Evolutionary conservation across 2,797 vertebrate species (phyloP).

Genomic region (Acanthornis magna): DNA sequence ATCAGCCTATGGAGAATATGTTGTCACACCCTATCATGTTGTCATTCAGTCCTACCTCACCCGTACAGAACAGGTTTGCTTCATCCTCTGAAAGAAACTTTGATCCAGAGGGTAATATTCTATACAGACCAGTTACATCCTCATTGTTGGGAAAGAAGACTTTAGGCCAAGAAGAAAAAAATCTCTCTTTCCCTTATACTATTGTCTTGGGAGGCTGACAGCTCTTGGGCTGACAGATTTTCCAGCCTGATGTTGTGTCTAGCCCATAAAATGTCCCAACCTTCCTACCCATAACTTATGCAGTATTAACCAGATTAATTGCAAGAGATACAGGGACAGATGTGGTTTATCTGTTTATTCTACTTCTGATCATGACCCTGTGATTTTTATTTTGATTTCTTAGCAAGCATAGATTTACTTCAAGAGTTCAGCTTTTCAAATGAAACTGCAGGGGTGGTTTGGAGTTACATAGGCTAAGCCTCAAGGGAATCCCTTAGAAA

Average conservation of each 20-base stretch:
- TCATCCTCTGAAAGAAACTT: background rate
- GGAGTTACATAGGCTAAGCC: background rate
- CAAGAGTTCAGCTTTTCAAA: background rate
- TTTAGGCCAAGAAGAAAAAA: background rate
- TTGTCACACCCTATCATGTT: fast-evolving
- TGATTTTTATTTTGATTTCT: background rate
- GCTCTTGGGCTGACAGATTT: background rate
- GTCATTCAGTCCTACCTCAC: background rate
- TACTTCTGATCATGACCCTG: background rate
- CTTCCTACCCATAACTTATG: background rate
- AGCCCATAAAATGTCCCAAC: background rate
- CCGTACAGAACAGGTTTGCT: background rate
- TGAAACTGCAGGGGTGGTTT: background rate
- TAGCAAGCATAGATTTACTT: background rate
- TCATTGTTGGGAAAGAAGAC: background rate
- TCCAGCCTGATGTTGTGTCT: background rate
- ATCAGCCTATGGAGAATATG: background rate
- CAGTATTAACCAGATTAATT: background rate
- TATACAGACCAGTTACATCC: background rate
- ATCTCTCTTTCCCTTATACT: background rate
- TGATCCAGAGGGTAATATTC: background rate
- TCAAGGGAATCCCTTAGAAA: background rate
- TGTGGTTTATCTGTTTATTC: background rate
- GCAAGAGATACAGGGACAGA: background rate
- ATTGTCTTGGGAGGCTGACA: background rate